phyloP scores from a whole-genome alignment of 2,113 vertebrate species.

The Bos taurus region DNA sequence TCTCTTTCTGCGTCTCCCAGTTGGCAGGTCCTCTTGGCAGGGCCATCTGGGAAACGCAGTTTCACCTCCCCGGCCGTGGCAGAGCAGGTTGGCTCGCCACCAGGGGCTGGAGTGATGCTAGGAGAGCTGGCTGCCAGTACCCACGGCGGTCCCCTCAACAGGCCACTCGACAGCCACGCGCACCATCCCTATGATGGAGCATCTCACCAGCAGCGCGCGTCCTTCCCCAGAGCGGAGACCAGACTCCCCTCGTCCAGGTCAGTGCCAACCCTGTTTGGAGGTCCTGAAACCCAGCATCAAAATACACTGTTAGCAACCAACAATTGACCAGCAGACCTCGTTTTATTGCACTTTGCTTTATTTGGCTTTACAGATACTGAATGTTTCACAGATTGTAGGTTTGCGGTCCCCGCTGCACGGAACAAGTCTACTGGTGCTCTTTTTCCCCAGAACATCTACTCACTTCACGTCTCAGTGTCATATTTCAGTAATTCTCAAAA shows the following conservation, averaged over 20 bases:
- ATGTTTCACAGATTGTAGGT: neutral
- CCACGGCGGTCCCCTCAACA: neutral
- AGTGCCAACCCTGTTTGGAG: neutral
- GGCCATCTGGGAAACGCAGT: neutral
- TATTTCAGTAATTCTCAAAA: neutral
- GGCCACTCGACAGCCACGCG: rapidly evolving
- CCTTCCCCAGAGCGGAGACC: neutral
- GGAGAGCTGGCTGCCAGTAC: neutral
- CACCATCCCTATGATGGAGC: neutral
- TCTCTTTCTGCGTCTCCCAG: neutral
- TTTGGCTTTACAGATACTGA: neutral
- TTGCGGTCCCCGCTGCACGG: rapidly evolving
- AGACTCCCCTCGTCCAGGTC: neutral
- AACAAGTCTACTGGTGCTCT: neutral
- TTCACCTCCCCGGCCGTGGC: neutral
- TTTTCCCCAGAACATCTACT: neutral
- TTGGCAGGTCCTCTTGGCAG: neutral
- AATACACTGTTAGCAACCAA: neutral
- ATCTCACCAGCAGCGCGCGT: neutral
- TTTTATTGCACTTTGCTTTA: neutral
- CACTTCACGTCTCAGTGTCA: neutral
- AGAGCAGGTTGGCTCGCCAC: neutral
- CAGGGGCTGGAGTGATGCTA: rapidly evolving
- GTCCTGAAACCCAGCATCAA: neutral
- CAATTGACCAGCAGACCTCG: neutral